phyloP scores from a whole-genome alignment of 2,113 vertebrate species.

The Ancistrus triradiatus region DNA sequence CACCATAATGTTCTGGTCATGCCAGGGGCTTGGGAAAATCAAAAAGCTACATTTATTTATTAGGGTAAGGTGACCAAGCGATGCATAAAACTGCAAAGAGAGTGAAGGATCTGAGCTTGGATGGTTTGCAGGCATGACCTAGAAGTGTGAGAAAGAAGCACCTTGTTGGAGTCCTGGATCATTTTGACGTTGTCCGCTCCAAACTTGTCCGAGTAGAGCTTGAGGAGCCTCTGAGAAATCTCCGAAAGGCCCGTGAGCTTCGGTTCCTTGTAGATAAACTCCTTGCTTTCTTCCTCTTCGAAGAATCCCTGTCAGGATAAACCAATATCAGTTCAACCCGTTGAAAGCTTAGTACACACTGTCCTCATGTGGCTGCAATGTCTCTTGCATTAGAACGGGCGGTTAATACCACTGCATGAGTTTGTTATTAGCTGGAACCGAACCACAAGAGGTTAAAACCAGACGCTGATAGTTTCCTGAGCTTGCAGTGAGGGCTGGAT shows the following conservation, averaged over 20 bases:
- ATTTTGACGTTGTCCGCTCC: conserved; percentile 97
- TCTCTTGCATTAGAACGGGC: not conserved
- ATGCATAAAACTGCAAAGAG: too few relatives aligned
- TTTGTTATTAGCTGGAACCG: conserved; percentile 6
- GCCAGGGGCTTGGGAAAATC: too few relatives aligned
- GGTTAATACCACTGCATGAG: conserved; percentile 10
- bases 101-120: too few relatives aligned
- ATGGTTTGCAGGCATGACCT: too few relatives aligned
- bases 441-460: conserved; percentile 6
- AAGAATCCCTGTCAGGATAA: conserved; percentile 85
- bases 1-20: too few relatives aligned
- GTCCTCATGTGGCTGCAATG: conserved; percentile 23
- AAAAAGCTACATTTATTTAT: too few relatives aligned
- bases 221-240: conserved; percentile 93
- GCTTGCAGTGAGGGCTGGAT: not conserved
- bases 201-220: conserved; percentile 97
- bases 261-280: conserved; percentile 98
- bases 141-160: conserved; percentile 42
- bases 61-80: too few relatives aligned
- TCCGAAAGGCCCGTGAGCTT: conserved; percentile 95
- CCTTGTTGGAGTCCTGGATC: conserved; percentile 99
- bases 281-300: conserved; percentile 97
- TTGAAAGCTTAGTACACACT: conserved; percentile 2
- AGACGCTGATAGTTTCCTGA: not conserved
- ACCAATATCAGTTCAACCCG: not conserved